Evolutionary conservation across 2,888 invertebrate species (phyloP).

Genomic region (Plagiodera versicolora): DNA sequence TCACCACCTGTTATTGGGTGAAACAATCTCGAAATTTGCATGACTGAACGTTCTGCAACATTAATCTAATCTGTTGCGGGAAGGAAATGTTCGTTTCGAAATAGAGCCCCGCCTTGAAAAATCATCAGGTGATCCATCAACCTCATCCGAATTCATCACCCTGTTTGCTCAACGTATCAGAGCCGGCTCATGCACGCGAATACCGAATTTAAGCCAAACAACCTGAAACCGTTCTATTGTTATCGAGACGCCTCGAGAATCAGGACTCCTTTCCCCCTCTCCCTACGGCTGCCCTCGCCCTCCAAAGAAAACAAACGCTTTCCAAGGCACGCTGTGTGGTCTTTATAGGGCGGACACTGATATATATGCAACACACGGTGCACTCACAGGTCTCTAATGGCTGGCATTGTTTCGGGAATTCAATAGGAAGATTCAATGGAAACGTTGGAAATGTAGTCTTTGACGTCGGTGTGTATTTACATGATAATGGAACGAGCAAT

Average conservation of each 20-base stretch:
- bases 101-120: background rate
- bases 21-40: too few species aligned
- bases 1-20: too few species aligned
- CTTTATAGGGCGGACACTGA: conserved; percentile 21
- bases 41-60: background rate
- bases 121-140: conserved; percentile 1
- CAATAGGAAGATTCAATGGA: conserved; percentile 23
- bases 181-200: background rate
- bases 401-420: conserved; percentile 25
- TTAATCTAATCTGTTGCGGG: background rate
- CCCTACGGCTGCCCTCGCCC: background rate
- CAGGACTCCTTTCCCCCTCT: background rate
- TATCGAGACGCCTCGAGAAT: conserved; percentile 9
- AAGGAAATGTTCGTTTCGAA: background rate
- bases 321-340: conserved; percentile 20
- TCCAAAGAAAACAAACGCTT: conserved; percentile 15
- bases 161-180: background rate
- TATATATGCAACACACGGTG: conserved; percentile 18
- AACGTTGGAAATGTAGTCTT: conserved; percentile 16
- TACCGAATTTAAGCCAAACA: conserved; percentile 2
- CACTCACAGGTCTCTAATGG: conserved; percentile 21
- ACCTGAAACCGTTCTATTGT: conserved; percentile 8
- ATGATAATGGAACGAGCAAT: conserved; percentile 10
- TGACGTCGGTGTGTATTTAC: conserved; percentile 3
- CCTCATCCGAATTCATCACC: background rate